These are phyloP conservation scores for Bradysia coprophila DNA, from an alignment of 1,140 invertebrate species.

Conservation along the genomic window DNA sequence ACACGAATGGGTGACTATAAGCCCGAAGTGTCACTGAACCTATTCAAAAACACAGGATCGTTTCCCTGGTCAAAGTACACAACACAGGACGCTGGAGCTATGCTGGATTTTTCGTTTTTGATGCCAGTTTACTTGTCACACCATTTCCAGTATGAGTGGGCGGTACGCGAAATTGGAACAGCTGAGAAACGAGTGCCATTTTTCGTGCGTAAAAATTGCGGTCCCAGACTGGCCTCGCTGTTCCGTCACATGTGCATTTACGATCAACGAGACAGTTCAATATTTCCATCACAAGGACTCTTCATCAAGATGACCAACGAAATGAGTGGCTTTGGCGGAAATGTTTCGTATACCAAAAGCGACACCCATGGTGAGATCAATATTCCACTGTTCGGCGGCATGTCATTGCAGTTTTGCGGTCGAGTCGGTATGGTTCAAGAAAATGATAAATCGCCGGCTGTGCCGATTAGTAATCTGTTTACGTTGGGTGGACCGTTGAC, in stretches of 20 bases:
- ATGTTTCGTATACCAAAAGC: conserved; percentile 16
- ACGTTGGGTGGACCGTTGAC: conserved; percentile 21
- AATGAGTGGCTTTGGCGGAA: conserved; percentile 19
- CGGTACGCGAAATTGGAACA: conserved; percentile 14
- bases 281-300: conserved; percentile 19
- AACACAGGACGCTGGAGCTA: background rate
- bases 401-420: conserved; percentile 18
- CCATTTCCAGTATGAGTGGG: conserved; percentile 20
- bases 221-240: conserved; percentile 18
- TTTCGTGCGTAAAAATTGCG: conserved; percentile 18
- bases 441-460: conserved; percentile 13
- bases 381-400: conserved; percentile 14
- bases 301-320: conserved; percentile 17
- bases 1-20: conserved; percentile 17
- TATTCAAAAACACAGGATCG: conserved; percentile 6
- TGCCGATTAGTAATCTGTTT: conserved; percentile 18
- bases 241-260: conserved; percentile 17
- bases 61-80: conserved; percentile 1
- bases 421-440: conserved; percentile 16
- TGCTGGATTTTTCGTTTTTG: conserved; percentile 1
- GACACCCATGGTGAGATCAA: conserved; percentile 19
- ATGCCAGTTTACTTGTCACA: conserved; percentile 6
- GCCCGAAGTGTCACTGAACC: conserved; percentile 9
- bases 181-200: conserved; percentile 18
- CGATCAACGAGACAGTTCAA: conserved; percentile 17